Percentiles rank a stretch among this genome's conserved stretches.
Evolutionary conservation across 1,140 invertebrate species (phyloP).

Genomic region (Lasioglossum albipes): DNA sequence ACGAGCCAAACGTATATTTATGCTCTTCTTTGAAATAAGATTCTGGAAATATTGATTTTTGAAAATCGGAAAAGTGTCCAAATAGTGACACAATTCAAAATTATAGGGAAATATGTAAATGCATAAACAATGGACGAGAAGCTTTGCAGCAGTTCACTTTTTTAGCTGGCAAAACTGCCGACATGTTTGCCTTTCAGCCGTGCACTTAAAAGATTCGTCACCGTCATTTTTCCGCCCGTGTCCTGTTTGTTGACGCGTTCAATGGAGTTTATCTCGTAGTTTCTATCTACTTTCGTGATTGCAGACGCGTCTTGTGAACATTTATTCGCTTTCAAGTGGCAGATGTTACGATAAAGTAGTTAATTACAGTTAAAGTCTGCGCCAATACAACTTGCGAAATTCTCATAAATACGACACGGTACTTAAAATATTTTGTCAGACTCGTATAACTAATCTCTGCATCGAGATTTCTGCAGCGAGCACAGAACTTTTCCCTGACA

Average conservation of each 20-base stretch:
- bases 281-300: conserved; percentile 5
- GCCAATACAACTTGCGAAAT: neutral
- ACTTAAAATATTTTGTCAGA: too few relatives aligned
- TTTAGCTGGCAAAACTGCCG: neutral
- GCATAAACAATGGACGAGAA: neutral
- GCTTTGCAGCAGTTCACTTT: neutral
- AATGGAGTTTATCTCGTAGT: conserved; percentile 6
- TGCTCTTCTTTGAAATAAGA: too few relatives aligned
- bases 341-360: conserved; percentile 17
- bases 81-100: too few relatives aligned
- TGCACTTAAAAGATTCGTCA: conserved; percentile 10
- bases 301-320: conserved; percentile 13
- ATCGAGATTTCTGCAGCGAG: too few relatives aligned
- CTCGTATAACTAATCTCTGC: too few relatives aligned
- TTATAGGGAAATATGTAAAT: too few relatives aligned
- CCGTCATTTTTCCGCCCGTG: neutral
- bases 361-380: neutral
- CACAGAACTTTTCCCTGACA: too few relatives aligned
- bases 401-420: neutral
- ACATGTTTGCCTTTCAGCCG: neutral
- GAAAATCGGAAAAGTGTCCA: too few relatives aligned
- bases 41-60: too few relatives aligned
- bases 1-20: too few relatives aligned
- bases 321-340: conserved; percentile 15
- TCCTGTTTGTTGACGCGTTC: conserved; percentile 19